A percentile compares a stretch with the other conserved stretches of the same genome.
phyloP scores from a whole-genome alignment of 2,113 vertebrate species.

The human region DNA sequence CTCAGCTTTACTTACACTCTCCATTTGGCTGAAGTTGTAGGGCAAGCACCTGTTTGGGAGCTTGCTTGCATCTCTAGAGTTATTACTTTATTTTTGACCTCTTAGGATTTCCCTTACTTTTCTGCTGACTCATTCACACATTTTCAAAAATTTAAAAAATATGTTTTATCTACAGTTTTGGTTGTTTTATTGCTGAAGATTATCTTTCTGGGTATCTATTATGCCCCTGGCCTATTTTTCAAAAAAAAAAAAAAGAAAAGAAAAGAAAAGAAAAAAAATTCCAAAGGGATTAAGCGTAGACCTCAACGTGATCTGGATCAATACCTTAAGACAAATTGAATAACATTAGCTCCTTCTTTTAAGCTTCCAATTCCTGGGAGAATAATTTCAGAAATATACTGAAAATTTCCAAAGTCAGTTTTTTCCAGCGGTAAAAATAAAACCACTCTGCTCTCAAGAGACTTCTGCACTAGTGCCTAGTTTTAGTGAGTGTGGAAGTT shows the following conservation, averaged over 20 bases:
- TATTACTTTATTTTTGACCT: not conserved
- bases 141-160: not conserved
- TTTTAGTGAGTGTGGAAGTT: not conserved
- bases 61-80: not conserved
- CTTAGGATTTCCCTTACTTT: not conserved
- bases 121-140: not conserved
- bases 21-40: not conserved
- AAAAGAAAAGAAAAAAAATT: slow-evolving; percentile 1
- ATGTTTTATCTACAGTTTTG: not conserved
- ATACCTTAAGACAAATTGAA: slow-evolving; percentile 13
- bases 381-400: slow-evolving; percentile 31
- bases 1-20: not conserved
- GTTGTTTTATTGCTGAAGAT: not conserved
- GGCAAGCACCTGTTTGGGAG: not conserved
- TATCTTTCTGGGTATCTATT: not conserved
- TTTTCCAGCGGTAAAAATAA: slow-evolving; percentile 2
- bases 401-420: slow-evolving; percentile 1
- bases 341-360: not conserved
- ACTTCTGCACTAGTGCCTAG: not conserved
- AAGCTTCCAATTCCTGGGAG: not conserved
- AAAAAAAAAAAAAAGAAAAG: not conserved
- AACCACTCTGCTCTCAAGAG: not conserved
- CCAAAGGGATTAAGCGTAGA: not conserved
- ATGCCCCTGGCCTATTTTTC: not conserved
- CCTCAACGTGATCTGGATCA: not conserved